Percentiles rank a stretch among this genome's conserved stretches.
These are phyloP conservation scores for Enoplosus armatus DNA, from an alignment of 2,797 vertebrate genomes.

Conservation along the genomic window DNA sequence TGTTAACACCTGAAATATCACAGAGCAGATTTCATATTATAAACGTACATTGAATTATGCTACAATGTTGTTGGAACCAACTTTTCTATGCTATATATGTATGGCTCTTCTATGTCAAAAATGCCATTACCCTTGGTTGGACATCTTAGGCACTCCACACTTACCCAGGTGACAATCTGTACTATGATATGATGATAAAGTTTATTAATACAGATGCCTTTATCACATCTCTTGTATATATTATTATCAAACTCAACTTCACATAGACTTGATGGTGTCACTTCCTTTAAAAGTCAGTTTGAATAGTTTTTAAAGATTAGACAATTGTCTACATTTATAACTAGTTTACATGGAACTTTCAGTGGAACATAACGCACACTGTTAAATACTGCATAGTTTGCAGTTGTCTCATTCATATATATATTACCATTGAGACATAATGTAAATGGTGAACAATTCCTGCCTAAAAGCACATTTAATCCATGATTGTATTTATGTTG, in stretches of 20 bases:
- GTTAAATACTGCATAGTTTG: neutral
- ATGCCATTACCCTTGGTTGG: neutral
- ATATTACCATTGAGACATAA: conserved; percentile 9
- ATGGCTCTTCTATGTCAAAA: neutral
- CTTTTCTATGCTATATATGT: neutral
- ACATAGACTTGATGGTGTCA: neutral
- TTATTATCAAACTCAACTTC: neutral
- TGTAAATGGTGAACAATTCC: neutral
- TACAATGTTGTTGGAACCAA: neutral
- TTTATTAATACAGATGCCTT: neutral
- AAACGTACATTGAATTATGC: neutral
- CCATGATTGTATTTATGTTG: conserved; percentile 4
- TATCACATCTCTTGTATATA: neutral
- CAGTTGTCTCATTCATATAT: neutral
- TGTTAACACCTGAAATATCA: conserved; percentile 19
- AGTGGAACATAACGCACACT: neutral
- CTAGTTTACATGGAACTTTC: neutral
- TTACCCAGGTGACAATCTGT: neutral
- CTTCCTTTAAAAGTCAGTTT: neutral
- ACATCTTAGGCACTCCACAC: neutral
- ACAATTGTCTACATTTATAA: neutral
- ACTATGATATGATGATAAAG: neutral
- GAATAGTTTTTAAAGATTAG: neutral
- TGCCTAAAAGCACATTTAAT: conserved; percentile 18
- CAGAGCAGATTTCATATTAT: neutral